Evolutionary conservation across 1,140 invertebrate genomes (phyloP).

Genomic region (Frieseomelitta varia): DNA sequence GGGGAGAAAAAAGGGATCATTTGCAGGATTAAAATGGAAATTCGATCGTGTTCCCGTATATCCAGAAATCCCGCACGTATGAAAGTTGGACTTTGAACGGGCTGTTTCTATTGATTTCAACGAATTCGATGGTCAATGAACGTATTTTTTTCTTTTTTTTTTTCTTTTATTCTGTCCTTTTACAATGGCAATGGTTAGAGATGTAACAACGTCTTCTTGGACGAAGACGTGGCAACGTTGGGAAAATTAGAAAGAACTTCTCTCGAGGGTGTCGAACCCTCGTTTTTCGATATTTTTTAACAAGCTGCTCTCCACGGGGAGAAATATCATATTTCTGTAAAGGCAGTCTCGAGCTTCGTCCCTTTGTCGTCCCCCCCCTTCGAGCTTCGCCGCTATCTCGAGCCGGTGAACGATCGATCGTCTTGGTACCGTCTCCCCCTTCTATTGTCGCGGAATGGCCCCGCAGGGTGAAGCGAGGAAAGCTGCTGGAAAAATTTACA

Average conservation of each 20-base stretch:
- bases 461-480: constrained; percentile 57
- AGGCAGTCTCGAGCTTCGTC: constrained; percentile 40
- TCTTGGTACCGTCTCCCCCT: constrained; percentile 64
- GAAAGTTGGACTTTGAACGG: neutral
- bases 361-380: constrained; percentile 60
- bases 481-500: constrained; percentile 74
- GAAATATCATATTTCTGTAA: constrained; percentile 78
- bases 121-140: neutral
- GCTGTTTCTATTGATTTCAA: neutral
- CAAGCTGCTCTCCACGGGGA: constrained; percentile 63
- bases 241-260: constrained; percentile 63
- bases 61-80: neutral
- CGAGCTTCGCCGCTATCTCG: constrained; percentile 68
- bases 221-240: constrained; percentile 47
- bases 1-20: constrained; percentile 18
- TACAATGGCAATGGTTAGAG: neutral
- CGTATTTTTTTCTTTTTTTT: neutral
- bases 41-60: constrained; percentile 10
- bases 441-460: constrained; percentile 76
- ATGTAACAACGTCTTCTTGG: neutral
- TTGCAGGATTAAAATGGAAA: constrained; percentile 48
- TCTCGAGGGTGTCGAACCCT: constrained; percentile 62
- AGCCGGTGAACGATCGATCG: constrained; percentile 59
- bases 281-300: constrained; percentile 77
- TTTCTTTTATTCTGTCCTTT: neutral